phyloP scores from a whole-genome alignment of 2,888 invertebrate genomes.

The Drosophila picticornis region DNA sequence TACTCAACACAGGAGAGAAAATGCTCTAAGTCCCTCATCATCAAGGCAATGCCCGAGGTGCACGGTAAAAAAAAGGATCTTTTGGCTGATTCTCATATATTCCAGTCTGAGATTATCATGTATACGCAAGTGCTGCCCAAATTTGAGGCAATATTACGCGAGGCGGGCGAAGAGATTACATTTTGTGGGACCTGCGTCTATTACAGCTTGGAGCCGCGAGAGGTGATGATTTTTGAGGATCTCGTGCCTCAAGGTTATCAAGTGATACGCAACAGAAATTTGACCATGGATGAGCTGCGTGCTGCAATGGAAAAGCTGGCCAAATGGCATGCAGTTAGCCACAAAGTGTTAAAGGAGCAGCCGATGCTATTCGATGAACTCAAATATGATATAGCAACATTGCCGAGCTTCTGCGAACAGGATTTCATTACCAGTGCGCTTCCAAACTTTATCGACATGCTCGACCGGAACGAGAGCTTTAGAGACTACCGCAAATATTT shows the following conservation, averaged over 20 bases:
- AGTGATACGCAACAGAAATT: slow-evolving; percentile 40
- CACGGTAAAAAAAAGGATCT: slow-evolving; percentile 71
- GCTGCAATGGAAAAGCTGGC: slow-evolving; percentile 48
- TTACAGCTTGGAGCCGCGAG: slow-evolving; percentile 41
- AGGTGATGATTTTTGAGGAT: slow-evolving; percentile 47
- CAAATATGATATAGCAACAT: slow-evolving; percentile 23
- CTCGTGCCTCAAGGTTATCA: slow-evolving; percentile 23
- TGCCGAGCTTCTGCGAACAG: slow-evolving; percentile 28
- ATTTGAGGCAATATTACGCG: slow-evolving; percentile 64
- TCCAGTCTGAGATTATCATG: slow-evolving; percentile 77
- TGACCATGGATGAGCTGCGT: slow-evolving; percentile 23
- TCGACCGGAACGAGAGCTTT: slow-evolving; percentile 42
- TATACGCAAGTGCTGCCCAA: slow-evolving; percentile 74
- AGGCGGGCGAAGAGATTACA: slow-evolving; percentile 61
- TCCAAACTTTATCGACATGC: slow-evolving; percentile 52
- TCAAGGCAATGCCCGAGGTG: slow-evolving; percentile 76
- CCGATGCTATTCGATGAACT: slow-evolving; percentile 26
- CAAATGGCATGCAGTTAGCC: slow-evolving; percentile 68
- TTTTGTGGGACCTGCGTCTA: slow-evolving; percentile 52
- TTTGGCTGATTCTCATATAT: slow-evolving; percentile 57
- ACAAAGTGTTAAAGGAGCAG: slow-evolving; percentile 43
- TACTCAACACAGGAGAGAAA: slow-evolving; percentile 46
- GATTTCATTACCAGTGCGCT: slow-evolving; percentile 46
- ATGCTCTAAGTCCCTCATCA: slow-evolving; percentile 55
- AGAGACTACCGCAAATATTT: slow-evolving; percentile 57